A percentile compares a stretch with the other conserved stretches of the same genome.
Conservation (phyloP, 2,113 vertebrate genomes). For the Hassar affinis region DNA sequence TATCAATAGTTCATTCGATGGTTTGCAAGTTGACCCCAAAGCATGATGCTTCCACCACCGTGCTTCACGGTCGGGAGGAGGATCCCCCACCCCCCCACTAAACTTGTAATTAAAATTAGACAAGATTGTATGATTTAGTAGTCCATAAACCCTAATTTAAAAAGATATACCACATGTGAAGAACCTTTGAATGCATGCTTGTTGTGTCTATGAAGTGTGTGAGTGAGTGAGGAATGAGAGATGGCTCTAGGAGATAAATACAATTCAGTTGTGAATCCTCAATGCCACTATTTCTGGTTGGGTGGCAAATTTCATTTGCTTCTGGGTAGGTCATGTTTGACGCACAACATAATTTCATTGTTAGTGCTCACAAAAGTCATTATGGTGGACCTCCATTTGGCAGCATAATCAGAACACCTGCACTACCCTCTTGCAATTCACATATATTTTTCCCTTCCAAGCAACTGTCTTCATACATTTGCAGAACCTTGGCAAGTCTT, state of each 20-base stretch:
- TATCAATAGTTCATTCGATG: background rate
- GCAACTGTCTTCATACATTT: constrained; percentile 10
- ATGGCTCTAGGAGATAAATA: background rate
- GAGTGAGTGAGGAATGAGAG: background rate
- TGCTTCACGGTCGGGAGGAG: background rate
- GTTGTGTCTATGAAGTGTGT: background rate
- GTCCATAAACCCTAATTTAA: background rate
- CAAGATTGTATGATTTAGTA: background rate
- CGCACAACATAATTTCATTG: constrained; percentile 24
- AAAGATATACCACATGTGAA: background rate
- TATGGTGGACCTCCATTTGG: background rate
- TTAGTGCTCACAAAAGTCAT: constrained; percentile 16
- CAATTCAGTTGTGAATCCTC: background rate
- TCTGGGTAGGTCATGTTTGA: background rate
- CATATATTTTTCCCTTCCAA: background rate
- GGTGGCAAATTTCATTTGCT: constrained; percentile 8
- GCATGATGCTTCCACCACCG: background rate
- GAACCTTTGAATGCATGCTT: background rate
- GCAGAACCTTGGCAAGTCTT: background rate
- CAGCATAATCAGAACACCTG: constrained; percentile 14
- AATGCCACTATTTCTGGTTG: background rate
- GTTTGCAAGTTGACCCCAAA: background rate
- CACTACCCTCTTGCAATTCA: background rate
- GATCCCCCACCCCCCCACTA: background rate
- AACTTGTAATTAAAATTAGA: background rate